phyloP scores from a whole-genome alignment of 2,113 vertebrate species.

The Macaca fascicularis region DNA sequence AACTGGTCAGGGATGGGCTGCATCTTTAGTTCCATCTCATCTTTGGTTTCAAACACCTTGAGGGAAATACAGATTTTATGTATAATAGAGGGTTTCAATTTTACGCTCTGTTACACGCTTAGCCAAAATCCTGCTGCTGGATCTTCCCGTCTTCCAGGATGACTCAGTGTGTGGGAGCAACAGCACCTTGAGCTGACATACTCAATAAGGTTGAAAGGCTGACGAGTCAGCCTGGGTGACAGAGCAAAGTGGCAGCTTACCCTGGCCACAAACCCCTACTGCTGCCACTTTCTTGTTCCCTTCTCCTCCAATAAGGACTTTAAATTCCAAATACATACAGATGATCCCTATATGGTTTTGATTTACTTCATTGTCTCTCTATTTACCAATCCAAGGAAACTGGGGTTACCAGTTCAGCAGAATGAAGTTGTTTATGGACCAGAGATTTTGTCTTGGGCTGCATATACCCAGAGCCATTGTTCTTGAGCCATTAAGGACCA shows the following conservation, averaged over 20 bases:
- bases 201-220: not conserved
- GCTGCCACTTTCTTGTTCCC: not conserved
- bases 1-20: not conserved
- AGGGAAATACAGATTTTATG: not conserved
- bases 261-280: not conserved
- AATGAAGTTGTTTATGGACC: not conserved
- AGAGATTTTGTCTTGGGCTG: not conserved
- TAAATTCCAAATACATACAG: not conserved
- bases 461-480: not conserved
- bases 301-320: not conserved
- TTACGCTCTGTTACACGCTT: not conserved
- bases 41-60: not conserved
- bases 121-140: not conserved
- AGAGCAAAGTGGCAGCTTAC: not conserved
- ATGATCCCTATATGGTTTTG: not conserved
- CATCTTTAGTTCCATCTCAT: not conserved
- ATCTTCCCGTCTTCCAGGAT: not conserved
- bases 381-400: not conserved
- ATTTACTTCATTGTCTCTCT: not conserved
- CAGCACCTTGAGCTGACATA: not conserved
- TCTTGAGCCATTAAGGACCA: constrained; percentile 6
- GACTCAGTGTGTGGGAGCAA: not conserved
- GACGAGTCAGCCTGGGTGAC: not conserved
- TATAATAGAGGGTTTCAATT: not conserved
- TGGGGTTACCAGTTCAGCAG: not conserved